phyloP scores from a whole-genome alignment of 2,113 vertebrate genomes.

The Pontoporia blainvillei region DNA sequence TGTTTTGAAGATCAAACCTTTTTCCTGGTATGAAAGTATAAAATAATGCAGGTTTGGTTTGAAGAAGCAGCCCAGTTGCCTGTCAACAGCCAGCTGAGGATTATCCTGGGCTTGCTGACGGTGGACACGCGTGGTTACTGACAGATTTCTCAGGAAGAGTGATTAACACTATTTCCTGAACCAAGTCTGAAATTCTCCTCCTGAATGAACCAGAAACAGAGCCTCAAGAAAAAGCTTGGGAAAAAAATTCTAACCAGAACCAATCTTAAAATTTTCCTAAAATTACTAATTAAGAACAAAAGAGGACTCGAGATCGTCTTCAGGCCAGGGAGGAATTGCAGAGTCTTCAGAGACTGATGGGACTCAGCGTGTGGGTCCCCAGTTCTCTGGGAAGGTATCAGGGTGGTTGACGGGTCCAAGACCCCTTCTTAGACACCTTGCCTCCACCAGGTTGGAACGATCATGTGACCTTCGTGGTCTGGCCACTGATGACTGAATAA shows the following conservation, averaged over 20 bases:
- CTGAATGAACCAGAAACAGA: not conserved
- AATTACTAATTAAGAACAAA: not conserved
- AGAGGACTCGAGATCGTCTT: no score
- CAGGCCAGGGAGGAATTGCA: not conserved
- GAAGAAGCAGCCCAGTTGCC: not conserved
- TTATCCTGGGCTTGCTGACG: not conserved
- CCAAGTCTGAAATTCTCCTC: not conserved
- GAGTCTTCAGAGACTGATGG: not conserved
- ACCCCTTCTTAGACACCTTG: not conserved
- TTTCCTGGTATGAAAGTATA: conserved; percentile 56
- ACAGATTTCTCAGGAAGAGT: not conserved
- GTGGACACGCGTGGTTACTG: not conserved
- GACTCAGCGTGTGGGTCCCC: not conserved
- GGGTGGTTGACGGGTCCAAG: not conserved
- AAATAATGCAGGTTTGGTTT: not conserved
- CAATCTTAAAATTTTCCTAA: not conserved
- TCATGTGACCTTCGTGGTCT: not conserved
- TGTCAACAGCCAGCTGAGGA: not conserved
- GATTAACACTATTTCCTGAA: not conserved
- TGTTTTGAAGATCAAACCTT: conserved; percentile 34
- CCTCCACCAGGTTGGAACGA: not conserved
- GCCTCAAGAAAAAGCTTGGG: not conserved
- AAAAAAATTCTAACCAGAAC: not conserved
- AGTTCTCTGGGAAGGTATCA: not conserved
- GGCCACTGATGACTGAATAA: not conserved